These are phyloP conservation scores for Xylocampa areola DNA, from an alignment of 2,888 invertebrate genomes.

Conservation along the genomic window DNA sequence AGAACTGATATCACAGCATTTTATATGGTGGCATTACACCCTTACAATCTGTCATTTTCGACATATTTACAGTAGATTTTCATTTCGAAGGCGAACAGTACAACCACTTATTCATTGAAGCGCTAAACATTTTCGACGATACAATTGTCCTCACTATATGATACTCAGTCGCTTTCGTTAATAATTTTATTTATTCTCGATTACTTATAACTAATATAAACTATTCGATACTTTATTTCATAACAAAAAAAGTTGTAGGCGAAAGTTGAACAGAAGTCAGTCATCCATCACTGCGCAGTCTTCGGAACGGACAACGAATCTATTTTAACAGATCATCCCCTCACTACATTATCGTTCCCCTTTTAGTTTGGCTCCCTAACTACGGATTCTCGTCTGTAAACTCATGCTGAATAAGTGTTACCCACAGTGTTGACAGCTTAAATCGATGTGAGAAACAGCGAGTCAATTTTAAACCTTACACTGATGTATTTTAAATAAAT, in stretches of 20 bases:
- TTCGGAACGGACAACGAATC: constrained; percentile 84
- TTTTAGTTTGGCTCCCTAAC: constrained; percentile 72
- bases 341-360: constrained; percentile 82
- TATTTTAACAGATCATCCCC: constrained; percentile 87
- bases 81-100: constrained; percentile 64
- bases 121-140: constrained; percentile 59
- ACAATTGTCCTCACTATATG: constrained; percentile 63
- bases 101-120: constrained; percentile 56
- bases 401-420: constrained; percentile 42
- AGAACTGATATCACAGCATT: constrained; percentile 89
- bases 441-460: constrained; percentile 56
- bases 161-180: constrained; percentile 82
- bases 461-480: constrained; percentile 7
- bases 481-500: background rate
- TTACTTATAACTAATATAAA: constrained; percentile 70
- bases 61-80: constrained; percentile 68
- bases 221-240: constrained; percentile 70
- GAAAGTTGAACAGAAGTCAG: constrained; percentile 79
- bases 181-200: constrained; percentile 68
- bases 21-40: constrained; percentile 79
- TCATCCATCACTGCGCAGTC: constrained; percentile 84
- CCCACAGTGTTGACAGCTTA: constrained; percentile 41
- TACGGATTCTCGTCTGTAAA: constrained; percentile 65
- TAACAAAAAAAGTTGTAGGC: constrained; percentile 67
- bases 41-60: constrained; percentile 69